Conservation (phyloP, 1,140 invertebrate genomes). For the Zaprionus vittiger region DNA sequence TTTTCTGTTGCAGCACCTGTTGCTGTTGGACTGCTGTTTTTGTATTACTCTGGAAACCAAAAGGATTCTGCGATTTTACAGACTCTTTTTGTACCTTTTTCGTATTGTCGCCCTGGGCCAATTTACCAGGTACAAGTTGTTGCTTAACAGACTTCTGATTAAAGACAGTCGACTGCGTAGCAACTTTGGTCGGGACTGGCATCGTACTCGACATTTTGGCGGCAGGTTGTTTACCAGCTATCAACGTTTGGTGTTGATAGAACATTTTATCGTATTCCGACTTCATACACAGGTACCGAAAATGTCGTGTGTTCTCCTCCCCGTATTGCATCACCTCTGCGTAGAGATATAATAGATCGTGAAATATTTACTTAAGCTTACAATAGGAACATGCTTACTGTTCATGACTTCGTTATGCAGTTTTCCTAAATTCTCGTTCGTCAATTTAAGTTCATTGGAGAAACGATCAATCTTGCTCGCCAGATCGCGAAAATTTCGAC, state of each 20-base stretch:
- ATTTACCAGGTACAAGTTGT: slow-evolving; percentile 16
- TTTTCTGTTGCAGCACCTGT: not conserved
- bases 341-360: not conserved
- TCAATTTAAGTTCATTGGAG: slow-evolving; percentile 64
- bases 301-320: slow-evolving; percentile 79
- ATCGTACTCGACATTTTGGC: slow-evolving; percentile 19
- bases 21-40: slow-evolving; percentile 25
- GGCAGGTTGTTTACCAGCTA: slow-evolving; percentile 29
- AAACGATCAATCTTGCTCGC: slow-evolving; percentile 70
- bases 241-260: slow-evolving; percentile 73
- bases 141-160: slow-evolving; percentile 39
- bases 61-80: slow-evolving; percentile 44
- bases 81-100: slow-evolving; percentile 12
- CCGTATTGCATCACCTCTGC: slow-evolving; percentile 76
- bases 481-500: slow-evolving; percentile 70
- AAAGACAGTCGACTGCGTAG: slow-evolving; percentile 25
- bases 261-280: slow-evolving; percentile 83
- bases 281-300: slow-evolving; percentile 83
- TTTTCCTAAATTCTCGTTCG: slow-evolving; percentile 64
- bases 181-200: slow-evolving; percentile 3
- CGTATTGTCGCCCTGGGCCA: not conserved
- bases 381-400: slow-evolving; percentile 47
- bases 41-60: slow-evolving; percentile 50
- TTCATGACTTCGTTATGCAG: slow-evolving; percentile 62
- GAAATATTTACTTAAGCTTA: too few relatives aligned